A percentile compares a stretch with the other conserved stretches of the same genome.
phyloP scores from a whole-genome alignment of 2,888 invertebrate genomes.

The Lissocephala sabroskyi region DNA sequence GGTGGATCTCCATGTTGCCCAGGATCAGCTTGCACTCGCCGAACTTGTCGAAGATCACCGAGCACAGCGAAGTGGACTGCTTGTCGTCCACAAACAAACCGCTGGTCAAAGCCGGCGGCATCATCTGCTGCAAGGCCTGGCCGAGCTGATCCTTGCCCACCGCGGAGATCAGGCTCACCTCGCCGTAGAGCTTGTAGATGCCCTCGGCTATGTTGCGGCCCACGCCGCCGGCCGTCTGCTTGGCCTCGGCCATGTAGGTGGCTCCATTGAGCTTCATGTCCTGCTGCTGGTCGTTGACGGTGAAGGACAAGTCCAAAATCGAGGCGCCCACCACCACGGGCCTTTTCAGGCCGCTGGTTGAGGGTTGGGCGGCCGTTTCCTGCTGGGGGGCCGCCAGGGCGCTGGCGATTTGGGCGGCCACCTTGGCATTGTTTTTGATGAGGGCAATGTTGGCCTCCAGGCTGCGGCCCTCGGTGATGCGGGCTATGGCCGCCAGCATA shows the following conservation, averaged over 20 bases:
- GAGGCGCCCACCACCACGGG: slow-evolving; percentile 84
- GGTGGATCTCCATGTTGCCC: slow-evolving; percentile 89
- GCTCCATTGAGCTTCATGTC: slow-evolving; percentile 84
- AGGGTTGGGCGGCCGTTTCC: not conserved
- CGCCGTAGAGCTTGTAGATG: slow-evolving; percentile 80
- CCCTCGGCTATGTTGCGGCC: slow-evolving; percentile 94
- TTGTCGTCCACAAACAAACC: slow-evolving; percentile 42
- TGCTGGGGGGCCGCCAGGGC: slow-evolving; percentile 70
- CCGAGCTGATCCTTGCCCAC: slow-evolving; percentile 81
- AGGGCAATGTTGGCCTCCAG: slow-evolving; percentile 90
- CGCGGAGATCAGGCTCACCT: slow-evolving; percentile 81
- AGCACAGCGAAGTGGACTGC: slow-evolving; percentile 80
- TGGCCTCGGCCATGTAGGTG: slow-evolving; percentile 79
- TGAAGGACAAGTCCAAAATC: slow-evolving; percentile 81
- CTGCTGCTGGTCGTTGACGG: slow-evolving; percentile 73
- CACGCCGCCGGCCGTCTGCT: slow-evolving; percentile 88
- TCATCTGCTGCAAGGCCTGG: slow-evolving; percentile 65
- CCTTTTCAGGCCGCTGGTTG: slow-evolving; percentile 9
- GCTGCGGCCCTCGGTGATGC: slow-evolving; percentile 87
- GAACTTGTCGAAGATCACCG: slow-evolving; percentile 79
- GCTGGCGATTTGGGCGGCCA: slow-evolving; percentile 86
- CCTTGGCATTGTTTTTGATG: slow-evolving; percentile 92
- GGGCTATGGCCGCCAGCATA: slow-evolving; percentile 83
- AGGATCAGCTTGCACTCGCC: slow-evolving; percentile 88
- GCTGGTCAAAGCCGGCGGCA: slow-evolving; percentile 64